These are phyloP conservation scores for Heliconius erato DNA, from an alignment of 2,888 invertebrate genomes.

Conservation along the genomic window DNA sequence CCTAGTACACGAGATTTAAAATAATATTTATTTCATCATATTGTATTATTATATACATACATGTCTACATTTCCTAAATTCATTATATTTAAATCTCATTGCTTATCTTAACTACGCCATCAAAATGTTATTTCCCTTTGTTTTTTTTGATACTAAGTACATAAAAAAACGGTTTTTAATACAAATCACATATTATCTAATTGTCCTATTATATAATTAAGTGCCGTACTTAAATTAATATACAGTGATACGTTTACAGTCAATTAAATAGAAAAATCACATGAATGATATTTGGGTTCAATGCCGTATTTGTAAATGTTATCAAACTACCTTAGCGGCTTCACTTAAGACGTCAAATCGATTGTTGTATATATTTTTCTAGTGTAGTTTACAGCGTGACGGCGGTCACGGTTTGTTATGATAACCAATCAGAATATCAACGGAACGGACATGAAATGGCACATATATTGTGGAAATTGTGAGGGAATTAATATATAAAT, in stretches of 20 bases:
- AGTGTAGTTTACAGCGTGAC: slow-evolving; percentile 51
- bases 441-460: slow-evolving; percentile 38
- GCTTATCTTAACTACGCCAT: too few species aligned
- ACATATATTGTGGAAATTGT: slow-evolving; percentile 17
- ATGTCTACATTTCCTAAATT: too few species aligned
- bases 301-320: slow-evolving; percentile 46
- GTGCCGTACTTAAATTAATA: slow-evolving; percentile 2
- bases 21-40: neutral
- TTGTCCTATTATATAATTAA: slow-evolving; percentile 5
- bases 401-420: slow-evolving; percentile 53
- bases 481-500: neutral
- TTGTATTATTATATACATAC: neutral
- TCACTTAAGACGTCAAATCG: slow-evolving; percentile 35
- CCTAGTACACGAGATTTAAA: neutral
- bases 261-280: slow-evolving; percentile 48
- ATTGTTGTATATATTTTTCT: slow-evolving; percentile 21
- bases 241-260: slow-evolving; percentile 43
- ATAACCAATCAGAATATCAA: slow-evolving; percentile 45
- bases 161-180: too few species aligned
- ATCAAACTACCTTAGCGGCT: slow-evolving; percentile 19
- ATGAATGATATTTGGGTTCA: slow-evolving; percentile 21
- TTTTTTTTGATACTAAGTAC: too few species aligned
- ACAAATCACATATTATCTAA: too few species aligned
- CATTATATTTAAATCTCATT: too few species aligned
- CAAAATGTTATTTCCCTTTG: too few species aligned